Base-by-base conservation (phyloP, 2,797 vertebrate genomes). In the Myripristis murdjan region DNA sequence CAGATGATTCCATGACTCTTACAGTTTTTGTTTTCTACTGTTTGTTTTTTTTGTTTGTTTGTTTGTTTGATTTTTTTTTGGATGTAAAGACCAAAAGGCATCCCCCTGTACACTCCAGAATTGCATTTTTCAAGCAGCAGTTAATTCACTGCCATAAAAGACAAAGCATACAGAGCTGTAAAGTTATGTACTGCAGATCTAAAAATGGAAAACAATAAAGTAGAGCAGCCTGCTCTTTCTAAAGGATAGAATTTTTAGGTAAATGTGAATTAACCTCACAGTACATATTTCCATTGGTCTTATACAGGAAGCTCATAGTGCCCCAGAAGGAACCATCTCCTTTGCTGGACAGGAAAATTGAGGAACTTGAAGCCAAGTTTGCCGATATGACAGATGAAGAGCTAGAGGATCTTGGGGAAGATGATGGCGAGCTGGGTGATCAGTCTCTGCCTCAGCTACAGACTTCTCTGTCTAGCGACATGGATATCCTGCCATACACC, bases 261-360 rank as follows among this genome's bases (percentile, higher is more conserved):
- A 72, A 43, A 58, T n/a, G 1, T 43, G 7, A n/a, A 52, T 53
- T 52, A 5, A 22, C 56, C 47, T 10, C n/a, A 44, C 2, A 5
- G 10, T 43, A 18, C 59, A 3, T 51, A 66, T 60, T 41, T 70
- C 3, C 68, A 1, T 60, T 46, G 73, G 22, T 68, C n/a, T 2
- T 35, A 0, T 23, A 9, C 85, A 99, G 98, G 91, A 99, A 99
- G 89, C 97, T 97, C 28, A 98, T 99, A 41, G 94, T 98, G 89
- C 97, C 97, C 82, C 98, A 98, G 91, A 99, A 99, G 74, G 98
- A 99, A 60, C 97, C 97, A 0, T 99, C 98, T 69, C 98, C 98
- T 31, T 93, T 99, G 46, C 90, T 99, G 81, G 96, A 99, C 90
- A 97, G 93, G 91, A 99, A 99, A 91, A 99, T 99, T 53, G 97